Percentiles rank a stretch among this genome's conserved stretches.
Evolutionary conservation across 1,140 invertebrate species (phyloP).

Genomic region (Nymphalis io): DNA sequence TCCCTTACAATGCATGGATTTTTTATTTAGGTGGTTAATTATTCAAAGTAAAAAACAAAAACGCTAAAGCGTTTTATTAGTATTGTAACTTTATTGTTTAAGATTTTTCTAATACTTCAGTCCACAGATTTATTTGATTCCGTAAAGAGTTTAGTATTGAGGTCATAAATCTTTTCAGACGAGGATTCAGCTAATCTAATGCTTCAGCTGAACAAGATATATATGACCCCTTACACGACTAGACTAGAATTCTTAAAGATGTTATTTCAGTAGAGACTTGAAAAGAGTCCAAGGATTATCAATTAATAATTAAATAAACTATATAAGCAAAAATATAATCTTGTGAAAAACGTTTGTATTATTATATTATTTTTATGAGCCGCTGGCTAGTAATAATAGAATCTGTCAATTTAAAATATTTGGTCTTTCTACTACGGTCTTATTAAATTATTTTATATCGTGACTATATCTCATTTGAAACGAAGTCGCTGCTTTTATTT

Average conservation of each 20-base stretch:
- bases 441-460: too few species aligned
- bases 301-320: too few species aligned
- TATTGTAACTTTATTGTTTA: background rate
- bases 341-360: too few species aligned
- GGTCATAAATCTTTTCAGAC: constrained; percentile 64
- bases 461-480: too few species aligned
- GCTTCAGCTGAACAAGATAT: constrained; percentile 58
- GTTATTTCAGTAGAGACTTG: background rate
- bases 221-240: constrained; percentile 54
- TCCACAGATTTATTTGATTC: constrained; percentile 18
- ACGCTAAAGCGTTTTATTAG: background rate
- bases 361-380: too few species aligned
- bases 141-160: constrained; percentile 49
- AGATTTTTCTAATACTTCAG: background rate
- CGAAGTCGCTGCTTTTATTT: too few species aligned
- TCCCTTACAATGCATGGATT: too few species aligned
- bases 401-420: too few species aligned
- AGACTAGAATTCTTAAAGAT: constrained; percentile 52
- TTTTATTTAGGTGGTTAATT: too few species aligned
- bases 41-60: background rate
- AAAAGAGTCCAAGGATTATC: background rate
- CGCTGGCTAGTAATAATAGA: too few species aligned
- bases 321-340: too few species aligned
- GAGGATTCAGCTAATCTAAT: constrained; percentile 63
- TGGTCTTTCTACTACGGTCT: too few species aligned